Conservation (phyloP, 2,888 invertebrate species). For the Phaonia tiefii region DNA sequence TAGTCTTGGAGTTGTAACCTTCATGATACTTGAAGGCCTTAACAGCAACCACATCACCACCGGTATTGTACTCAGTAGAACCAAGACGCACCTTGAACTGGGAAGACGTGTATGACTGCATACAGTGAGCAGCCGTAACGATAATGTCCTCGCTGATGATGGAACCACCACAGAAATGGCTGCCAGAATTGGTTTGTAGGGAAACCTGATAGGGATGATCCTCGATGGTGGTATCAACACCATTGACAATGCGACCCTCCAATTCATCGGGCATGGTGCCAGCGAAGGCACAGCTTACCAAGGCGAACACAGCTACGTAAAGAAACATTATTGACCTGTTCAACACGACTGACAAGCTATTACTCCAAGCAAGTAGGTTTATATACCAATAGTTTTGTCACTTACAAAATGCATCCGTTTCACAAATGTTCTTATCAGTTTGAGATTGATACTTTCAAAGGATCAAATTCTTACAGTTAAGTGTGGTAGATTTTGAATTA, state of each 20-base stretch:
- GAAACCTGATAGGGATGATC: conserved; percentile 81
- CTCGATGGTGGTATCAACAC: conserved; percentile 77
- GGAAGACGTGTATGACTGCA: conserved; percentile 67
- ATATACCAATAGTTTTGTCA: conserved; percentile 3
- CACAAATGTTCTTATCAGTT: neutral
- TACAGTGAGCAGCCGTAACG: conserved; percentile 81
- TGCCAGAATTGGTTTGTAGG: conserved; percentile 72
- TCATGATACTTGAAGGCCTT: conserved; percentile 73
- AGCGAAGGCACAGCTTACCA: conserved; percentile 66
- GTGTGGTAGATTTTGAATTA: neutral
- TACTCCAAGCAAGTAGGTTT: neutral
- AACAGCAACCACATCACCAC: conserved; percentile 76
- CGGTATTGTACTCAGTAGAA: conserved; percentile 73
- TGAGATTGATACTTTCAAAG: neutral
- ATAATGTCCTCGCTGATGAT: conserved; percentile 75
- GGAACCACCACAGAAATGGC: conserved; percentile 81
- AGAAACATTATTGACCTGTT: conserved; percentile 63
- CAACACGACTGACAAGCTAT: conserved; percentile 24
- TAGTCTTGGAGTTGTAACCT: conserved; percentile 75
- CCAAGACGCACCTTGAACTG: conserved; percentile 77
- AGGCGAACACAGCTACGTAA: conserved; percentile 60
- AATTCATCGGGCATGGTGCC: conserved; percentile 58
- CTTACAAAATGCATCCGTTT: neutral
- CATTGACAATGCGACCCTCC: conserved; percentile 80
- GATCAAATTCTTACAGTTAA: neutral